These are phyloP conservation scores for Adineta ricciae DNA, from an alignment of 2,888 invertebrate species.

Conservation along the genomic window DNA sequence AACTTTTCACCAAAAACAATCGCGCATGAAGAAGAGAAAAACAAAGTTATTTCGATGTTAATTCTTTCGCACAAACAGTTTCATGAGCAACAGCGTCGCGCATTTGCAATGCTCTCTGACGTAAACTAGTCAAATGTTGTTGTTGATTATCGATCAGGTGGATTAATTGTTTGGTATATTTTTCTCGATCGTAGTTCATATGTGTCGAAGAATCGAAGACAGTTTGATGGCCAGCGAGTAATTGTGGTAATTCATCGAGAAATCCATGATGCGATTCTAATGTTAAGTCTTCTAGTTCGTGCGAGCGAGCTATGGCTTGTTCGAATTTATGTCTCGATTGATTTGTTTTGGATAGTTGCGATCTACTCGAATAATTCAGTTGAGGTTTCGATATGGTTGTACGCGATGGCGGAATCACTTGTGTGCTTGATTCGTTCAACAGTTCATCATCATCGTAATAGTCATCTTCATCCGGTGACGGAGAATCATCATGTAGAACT, in stretches of 20 bases:
- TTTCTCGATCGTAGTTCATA: conserved; percentile 32
- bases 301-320: conserved; percentile 24
- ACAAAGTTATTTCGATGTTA: not conserved
- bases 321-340: not conserved
- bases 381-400: not conserved
- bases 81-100: not conserved
- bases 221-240: conserved; percentile 21
- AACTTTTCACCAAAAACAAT: not conserved
- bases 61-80: not conserved
- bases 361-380: not conserved
- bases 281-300: conserved; percentile 31
- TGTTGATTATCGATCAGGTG: conserved; percentile 19
- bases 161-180: conserved; percentile 27
- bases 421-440: not conserved
- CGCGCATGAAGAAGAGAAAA: too few species aligned
- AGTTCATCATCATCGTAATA: conserved; percentile 29
- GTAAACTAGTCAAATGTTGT: not conserved
- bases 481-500: not conserved
- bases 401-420: not conserved
- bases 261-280: conserved; percentile 29
- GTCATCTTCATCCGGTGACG: conserved; percentile 22
- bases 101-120: not conserved
- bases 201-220: conserved; percentile 23
- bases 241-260: conserved; percentile 22
- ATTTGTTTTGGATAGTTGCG: not conserved